Conservation (phyloP, 1,140 invertebrate genomes). For the Aphidius ervi region DNA sequence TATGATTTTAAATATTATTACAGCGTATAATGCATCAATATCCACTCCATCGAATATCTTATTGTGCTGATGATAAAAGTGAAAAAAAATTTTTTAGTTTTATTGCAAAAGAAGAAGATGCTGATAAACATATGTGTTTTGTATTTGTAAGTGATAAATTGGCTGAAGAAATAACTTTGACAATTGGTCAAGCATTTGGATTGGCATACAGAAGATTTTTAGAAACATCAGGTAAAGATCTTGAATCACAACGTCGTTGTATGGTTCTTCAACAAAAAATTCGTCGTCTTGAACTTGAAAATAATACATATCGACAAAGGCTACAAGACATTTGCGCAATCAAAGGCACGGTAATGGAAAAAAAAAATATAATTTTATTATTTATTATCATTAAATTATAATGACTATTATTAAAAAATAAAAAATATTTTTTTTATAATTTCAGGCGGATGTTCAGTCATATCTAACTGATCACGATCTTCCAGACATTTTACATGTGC, state of each 20-base stretch:
- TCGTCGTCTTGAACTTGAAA: slow-evolving; percentile 68
- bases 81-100: slow-evolving; percentile 97
- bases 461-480: slow-evolving; percentile 54
- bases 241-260: slow-evolving; percentile 68
- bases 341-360: slow-evolving; percentile 42
- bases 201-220: slow-evolving; percentile 86
- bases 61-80: slow-evolving; percentile 96
- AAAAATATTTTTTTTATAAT: slow-evolving; percentile 16
- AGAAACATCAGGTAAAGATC: slow-evolving; percentile 71
- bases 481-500: slow-evolving; percentile 53
- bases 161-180: slow-evolving; percentile 93
- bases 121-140: slow-evolving; percentile 88
- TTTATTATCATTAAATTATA: background rate
- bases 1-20: slow-evolving; percentile 16
- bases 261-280: slow-evolving; percentile 72
- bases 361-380: background rate
- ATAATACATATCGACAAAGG: slow-evolving; percentile 64
- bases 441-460: slow-evolving; percentile 52
- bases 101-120: slow-evolving; percentile 85
- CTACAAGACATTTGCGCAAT: slow-evolving; percentile 58
- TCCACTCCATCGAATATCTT: slow-evolving; percentile 94
- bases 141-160: slow-evolving; percentile 95
- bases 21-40: slow-evolving; percentile 85
- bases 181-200: slow-evolving; percentile 96
- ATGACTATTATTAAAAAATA: too few species aligned